Conservation (phyloP, 2,888 invertebrate species). For the Rhimphoctona megacephalus region DNA sequence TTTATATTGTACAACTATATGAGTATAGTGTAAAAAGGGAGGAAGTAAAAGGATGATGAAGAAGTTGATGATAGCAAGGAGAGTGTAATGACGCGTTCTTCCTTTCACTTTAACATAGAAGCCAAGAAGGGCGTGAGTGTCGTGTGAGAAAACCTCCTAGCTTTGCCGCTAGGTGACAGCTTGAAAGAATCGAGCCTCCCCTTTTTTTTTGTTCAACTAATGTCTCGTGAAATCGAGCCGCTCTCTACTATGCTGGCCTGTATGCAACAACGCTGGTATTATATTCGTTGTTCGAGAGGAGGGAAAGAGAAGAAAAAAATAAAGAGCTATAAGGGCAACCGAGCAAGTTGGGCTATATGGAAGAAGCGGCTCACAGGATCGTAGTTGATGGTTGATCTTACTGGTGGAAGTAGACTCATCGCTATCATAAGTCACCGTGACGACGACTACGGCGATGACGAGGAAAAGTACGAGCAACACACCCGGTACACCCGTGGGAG, state of each 20-base stretch:
- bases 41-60: conserved; percentile 52
- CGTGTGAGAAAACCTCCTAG: conserved; percentile 42
- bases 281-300: neutral
- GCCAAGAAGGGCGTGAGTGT: conserved; percentile 59
- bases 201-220: conserved; percentile 67
- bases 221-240: conserved; percentile 70
- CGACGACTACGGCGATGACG: conserved; percentile 43
- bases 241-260: conserved; percentile 16
- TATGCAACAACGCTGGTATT: conserved; percentile 12
- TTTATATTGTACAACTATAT: neutral
- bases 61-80: conserved; percentile 47
- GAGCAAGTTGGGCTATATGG: neutral
- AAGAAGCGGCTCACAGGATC: conserved; percentile 14
- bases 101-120: conserved; percentile 69
- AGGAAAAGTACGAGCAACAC: conserved; percentile 33
- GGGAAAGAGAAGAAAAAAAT: conserved; percentile 19
- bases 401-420: conserved; percentile 63
- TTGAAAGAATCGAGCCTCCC: conserved; percentile 66
- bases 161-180: conserved; percentile 63
- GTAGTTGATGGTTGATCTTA: conserved; percentile 51
- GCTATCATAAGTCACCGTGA: conserved; percentile 68
- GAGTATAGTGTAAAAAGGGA: conserved; percentile 8
- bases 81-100: conserved; percentile 69
- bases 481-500: conserved; percentile 9
- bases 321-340: conserved; percentile 11